Evolutionary conservation across 2,888 invertebrate species (phyloP).

Genomic region (Allolobophora icterica): DNA sequence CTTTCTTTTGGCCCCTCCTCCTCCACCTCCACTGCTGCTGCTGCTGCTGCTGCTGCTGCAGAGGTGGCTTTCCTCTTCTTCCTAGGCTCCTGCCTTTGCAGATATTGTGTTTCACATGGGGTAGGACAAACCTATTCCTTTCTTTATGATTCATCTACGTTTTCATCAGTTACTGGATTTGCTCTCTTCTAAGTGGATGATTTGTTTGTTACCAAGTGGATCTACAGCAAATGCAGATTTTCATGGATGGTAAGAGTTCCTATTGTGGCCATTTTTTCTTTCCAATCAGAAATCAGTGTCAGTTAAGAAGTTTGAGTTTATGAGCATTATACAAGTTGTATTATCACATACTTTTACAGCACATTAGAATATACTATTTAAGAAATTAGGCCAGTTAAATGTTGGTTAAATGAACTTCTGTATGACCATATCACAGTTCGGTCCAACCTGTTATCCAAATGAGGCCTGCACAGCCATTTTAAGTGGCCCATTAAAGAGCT

Average conservation of each 20-base stretch:
- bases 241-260: neutral
- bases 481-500: too few relatives aligned
- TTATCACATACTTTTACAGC: neutral
- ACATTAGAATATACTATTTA: neutral
- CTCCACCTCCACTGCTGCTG: neutral
- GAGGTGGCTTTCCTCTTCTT: neutral
- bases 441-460: too few relatives aligned
- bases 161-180: neutral
- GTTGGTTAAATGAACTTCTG: too few relatives aligned
- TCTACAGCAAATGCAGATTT: conserved; percentile 12
- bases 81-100: neutral
- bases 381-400: too few relatives aligned
- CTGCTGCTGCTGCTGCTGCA: too few relatives aligned
- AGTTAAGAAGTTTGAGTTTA: neutral
- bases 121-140: neutral
- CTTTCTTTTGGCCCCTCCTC: neutral
- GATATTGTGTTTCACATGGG: conserved; percentile 9
- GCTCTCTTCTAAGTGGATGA: neutral
- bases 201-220: neutral
- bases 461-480: too few relatives aligned
- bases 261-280: too few relatives aligned
- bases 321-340: neutral
- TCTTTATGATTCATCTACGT: neutral
- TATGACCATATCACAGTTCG: too few relatives aligned
- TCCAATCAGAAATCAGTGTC: neutral